Evolutionary conservation across 37 sponge, comb jelly and placozoan genomes (phyloP).

Genomic region (Haliclona indistincta): DNA sequence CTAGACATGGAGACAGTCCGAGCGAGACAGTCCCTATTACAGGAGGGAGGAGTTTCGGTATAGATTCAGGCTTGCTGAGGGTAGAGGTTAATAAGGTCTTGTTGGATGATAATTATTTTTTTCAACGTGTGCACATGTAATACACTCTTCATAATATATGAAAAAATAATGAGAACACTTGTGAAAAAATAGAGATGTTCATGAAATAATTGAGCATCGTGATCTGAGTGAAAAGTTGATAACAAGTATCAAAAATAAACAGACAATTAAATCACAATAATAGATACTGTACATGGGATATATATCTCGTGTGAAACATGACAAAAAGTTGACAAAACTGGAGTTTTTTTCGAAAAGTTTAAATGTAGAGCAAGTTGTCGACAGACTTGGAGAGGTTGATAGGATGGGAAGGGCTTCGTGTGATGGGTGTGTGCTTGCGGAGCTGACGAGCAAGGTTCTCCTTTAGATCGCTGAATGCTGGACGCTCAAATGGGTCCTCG

Average conservation of each 20-base stretch:
- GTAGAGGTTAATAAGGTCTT: too few relatives aligned
- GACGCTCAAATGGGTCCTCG: conserved; percentile 30
- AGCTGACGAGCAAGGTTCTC: conserved; percentile 31
- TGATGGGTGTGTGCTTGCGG: conserved; percentile 45
- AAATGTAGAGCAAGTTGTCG: conserved; percentile 30
- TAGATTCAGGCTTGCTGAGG: too few relatives aligned
- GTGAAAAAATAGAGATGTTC: not conserved
- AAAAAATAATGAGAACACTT: not conserved
- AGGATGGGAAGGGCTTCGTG: conserved; percentile 51
- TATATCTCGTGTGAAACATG: too few relatives aligned
- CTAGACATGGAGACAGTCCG: too few relatives aligned
- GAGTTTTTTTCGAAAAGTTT: conserved; percentile 39
- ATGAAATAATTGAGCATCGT: not conserved
- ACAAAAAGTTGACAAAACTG: not conserved
- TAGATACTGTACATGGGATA: too few relatives aligned
- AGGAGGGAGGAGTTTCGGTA: too few relatives aligned
- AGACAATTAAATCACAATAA: too few relatives aligned
- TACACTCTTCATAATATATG: not conserved
- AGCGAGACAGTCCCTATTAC: too few relatives aligned
- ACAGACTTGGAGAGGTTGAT: conserved; percentile 45
- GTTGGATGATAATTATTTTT: too few relatives aligned
- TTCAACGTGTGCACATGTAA: too few relatives aligned
- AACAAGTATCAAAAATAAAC: too few relatives aligned
- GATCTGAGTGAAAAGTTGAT: too few relatives aligned
- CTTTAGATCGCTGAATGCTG: conserved; percentile 41